Percentiles rank a stretch among this genome's conserved stretches.
phyloP scores from a whole-genome alignment of 1,140 invertebrate species.

The Melipona quadrifasciata region DNA sequence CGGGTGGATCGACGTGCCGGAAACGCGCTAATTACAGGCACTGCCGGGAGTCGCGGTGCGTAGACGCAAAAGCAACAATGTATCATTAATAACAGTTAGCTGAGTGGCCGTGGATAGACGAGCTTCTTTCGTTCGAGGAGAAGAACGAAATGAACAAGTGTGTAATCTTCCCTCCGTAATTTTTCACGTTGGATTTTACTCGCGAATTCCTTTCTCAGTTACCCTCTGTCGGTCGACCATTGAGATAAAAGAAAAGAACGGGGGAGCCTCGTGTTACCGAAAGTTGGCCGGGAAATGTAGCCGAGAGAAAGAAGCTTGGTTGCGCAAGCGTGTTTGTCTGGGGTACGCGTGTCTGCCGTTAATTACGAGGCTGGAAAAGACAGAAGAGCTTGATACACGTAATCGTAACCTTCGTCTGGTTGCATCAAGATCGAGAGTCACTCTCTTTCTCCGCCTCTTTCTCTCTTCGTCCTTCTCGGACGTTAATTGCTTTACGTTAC shows the following conservation, averaged over 20 bases:
- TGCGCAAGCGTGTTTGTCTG: constrained; percentile 21
- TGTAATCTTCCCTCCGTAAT: background rate
- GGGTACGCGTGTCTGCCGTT: constrained; percentile 41
- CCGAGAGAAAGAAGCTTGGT: background rate
- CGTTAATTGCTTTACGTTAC: constrained; percentile 68
- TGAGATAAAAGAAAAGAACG: background rate
- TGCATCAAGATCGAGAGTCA: constrained; percentile 49
- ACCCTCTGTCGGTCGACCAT: background rate
- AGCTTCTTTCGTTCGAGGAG: background rate
- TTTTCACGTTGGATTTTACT: constrained; percentile 22
- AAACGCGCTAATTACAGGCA: constrained; percentile 34
- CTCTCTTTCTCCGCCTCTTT: background rate
- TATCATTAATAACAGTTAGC: constrained; percentile 42
- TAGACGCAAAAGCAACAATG: constrained; percentile 36
- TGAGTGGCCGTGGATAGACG: background rate
- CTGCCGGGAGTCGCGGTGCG: constrained; percentile 1
- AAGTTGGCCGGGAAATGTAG: background rate
- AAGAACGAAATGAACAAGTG: background rate
- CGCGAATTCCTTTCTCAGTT: constrained; percentile 22
- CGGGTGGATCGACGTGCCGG: constrained; percentile 16
- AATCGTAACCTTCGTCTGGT: constrained; percentile 65
- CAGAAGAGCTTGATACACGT: constrained; percentile 53
- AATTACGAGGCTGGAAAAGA: constrained; percentile 54
- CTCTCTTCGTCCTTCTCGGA: constrained; percentile 3
- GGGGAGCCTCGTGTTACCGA: background rate